Evolutionary conservation across 2,797 vertebrate genomes (phyloP), one percentile per base, ranked within the genome.

Genomic region (Hoplostethus mediterraneus): DNA sequence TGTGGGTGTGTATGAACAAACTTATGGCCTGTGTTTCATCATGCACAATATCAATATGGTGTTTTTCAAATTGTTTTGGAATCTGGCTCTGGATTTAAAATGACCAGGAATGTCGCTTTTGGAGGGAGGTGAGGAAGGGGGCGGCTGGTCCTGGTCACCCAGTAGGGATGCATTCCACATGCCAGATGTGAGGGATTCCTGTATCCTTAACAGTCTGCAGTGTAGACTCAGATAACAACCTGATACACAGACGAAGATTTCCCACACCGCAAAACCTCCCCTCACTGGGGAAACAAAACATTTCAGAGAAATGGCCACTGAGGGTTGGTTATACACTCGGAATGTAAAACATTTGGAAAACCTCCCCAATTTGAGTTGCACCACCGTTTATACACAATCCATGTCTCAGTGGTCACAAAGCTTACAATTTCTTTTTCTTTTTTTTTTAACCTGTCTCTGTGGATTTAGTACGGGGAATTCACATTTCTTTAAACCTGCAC

Each of bases 171-270:
- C 66, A 81, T 83, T 74, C 79, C 71, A 71, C 73, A 63, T 60
- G 61, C 73, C 84, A 89, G 81, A 91, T 90, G 85, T 87, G 75
- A 80, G 40, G 63, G 81, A 83, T 82, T 82, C 72, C 66, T 81
- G 67, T 73, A 68, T 85, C 73, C 71, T 87, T 75, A 83, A 52
- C 65, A 38, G 86, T 81, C 82, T 84, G 81, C 71, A 57, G 51
- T 59, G 67, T 21, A 56, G 73, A 75, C 47, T 42, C 48, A 71
- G 62, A 87, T 78, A 80, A 81, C 21, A 67, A 58, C 54, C 36
- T 1, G 16, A 71, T 66, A 42, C 64, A 61, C 21, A 21, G 49
- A 47, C 33, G 67, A 28, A 62, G 28, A 64, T 73, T 83, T 84
- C 62, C 77, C 64, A 73, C 45, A 42, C n/a, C 3, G 6, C 58